Evolutionary conservation across 2,888 invertebrate genomes (phyloP), one percentile per base, ranked within the genome.

Genomic region (Watsonalla binaria): DNA sequence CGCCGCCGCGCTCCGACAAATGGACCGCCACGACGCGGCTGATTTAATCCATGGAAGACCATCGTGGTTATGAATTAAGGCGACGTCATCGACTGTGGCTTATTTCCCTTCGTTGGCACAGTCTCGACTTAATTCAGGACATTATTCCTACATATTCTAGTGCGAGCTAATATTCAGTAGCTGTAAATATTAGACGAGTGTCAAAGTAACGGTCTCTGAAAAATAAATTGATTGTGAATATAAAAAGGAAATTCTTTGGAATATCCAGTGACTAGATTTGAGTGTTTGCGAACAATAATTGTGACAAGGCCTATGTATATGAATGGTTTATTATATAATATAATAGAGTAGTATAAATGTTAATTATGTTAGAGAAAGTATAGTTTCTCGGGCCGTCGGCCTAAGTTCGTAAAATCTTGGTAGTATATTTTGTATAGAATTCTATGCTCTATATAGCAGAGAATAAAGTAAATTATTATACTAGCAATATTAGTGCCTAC

Each of bases 401-500:
- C 88, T 80, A 78, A 78, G 66, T 78, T 78, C 86, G 84, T 87
- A 82, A 86, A 84, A 81, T 82, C 77, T 82, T 78, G 76, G 85
- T 90, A 89, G 89, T 83, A 84, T 87, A 88, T 89, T 87, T 89
- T 88, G 86, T 89, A 88, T 86, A 86, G 86, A 80, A 64, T 76
- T 81, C 74, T 80, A 76, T 80, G 88, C 87, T 89, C 86, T 90
- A 86, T 87, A 86, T 87, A 85, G 82, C 86, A 84, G 83, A 74
- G 75, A 74, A 76, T 84, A 84, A 86, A 84, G 83, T 86, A 86
- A 86, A 86, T 87, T 85, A 82, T 86, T 85, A 82, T 86, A 80
- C 81, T 90, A 90, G 90, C 89, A 90, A 90, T 90, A 90, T 82
- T 89, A 90, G 90, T 90, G 90, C 90, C 90, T 90, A 84, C 74